Evolutionary conservation across 2,888 invertebrate species (phyloP).

Genomic region (Phorcus lineatus): DNA sequence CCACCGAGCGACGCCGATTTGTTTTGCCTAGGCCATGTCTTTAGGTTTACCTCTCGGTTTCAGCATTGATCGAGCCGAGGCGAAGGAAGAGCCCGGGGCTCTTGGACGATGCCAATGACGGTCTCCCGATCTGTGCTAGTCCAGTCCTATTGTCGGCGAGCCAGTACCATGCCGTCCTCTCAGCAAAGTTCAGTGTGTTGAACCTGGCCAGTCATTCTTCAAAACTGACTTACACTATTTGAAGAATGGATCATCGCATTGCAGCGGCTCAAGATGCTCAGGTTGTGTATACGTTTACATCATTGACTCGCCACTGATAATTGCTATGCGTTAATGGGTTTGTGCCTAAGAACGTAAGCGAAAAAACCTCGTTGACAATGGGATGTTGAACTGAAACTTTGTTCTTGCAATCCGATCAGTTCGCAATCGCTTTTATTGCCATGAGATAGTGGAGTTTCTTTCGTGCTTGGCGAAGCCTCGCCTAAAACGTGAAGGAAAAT

Average conservation of each 20-base stretch:
- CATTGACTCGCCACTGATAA: background rate
- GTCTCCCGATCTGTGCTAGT: background rate
- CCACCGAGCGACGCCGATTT: constrained; percentile 16
- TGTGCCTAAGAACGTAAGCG: background rate
- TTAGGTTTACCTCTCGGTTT: constrained; percentile 13
- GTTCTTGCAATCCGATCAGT: background rate
- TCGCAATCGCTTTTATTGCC: background rate
- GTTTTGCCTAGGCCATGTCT: background rate
- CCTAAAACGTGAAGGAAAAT: background rate
- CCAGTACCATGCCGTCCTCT: background rate
- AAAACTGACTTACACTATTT: background rate
- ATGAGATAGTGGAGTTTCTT: background rate
- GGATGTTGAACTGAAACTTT: background rate
- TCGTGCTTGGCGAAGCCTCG: background rate
- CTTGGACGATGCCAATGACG: background rate
- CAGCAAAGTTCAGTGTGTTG: background rate
- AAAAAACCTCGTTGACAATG: background rate
- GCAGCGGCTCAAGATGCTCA: background rate
- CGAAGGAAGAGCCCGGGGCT: constrained; percentile 10
- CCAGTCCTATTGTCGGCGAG: background rate
- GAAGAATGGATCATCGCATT: background rate
- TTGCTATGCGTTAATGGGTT: background rate
- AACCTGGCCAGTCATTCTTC: background rate
- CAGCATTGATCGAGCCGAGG: constrained; percentile 14
- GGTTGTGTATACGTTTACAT: background rate